Evolutionary conservation across 2,888 invertebrate species (phyloP).

Genomic region (Subacronicta megacephala): DNA sequence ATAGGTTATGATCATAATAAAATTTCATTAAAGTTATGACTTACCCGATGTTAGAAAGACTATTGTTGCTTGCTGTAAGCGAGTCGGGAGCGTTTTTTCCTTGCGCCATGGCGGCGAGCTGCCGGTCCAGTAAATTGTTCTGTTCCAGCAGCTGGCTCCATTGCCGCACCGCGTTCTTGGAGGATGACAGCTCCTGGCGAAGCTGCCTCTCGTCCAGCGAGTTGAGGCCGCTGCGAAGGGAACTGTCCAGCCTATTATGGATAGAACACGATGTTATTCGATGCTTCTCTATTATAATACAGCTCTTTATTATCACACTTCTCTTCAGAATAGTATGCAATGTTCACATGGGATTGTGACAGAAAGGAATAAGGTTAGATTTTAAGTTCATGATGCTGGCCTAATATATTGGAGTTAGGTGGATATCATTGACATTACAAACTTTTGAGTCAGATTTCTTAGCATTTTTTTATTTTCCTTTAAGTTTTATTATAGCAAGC

Average conservation of each 20-base stretch:
- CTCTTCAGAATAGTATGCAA: not conserved
- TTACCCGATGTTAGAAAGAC: slow-evolving; percentile 85
- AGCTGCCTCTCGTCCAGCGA: slow-evolving; percentile 86
- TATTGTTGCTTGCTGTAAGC: slow-evolving; percentile 84
- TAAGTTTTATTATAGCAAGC: too few relatives aligned
- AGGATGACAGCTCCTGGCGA: slow-evolving; percentile 83
- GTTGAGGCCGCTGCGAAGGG: slow-evolving; percentile 85
- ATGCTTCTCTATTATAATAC: too few relatives aligned
- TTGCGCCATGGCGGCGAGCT: slow-evolving; percentile 85
- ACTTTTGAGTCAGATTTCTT: too few relatives aligned
- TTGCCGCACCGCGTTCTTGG: slow-evolving; percentile 82
- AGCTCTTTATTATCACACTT: too few relatives aligned
- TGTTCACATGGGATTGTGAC: too few relatives aligned
- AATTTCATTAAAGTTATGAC: slow-evolving; percentile 52
- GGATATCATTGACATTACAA: too few relatives aligned
- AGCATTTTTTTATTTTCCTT: too few relatives aligned
- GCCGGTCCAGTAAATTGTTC: slow-evolving; percentile 82
- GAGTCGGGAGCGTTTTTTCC: slow-evolving; percentile 83
- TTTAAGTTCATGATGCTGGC: too few relatives aligned
- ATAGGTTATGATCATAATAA: slow-evolving; percentile 15
- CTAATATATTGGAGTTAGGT: too few relatives aligned
- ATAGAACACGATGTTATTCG: not conserved
- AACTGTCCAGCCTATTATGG: slow-evolving; percentile 79
- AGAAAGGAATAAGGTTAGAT: too few relatives aligned
- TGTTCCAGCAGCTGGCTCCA: slow-evolving; percentile 86